Evolutionary conservation across 1,140 invertebrate genomes (phyloP).

Genomic region (Panagrolaimus sp.): DNA sequence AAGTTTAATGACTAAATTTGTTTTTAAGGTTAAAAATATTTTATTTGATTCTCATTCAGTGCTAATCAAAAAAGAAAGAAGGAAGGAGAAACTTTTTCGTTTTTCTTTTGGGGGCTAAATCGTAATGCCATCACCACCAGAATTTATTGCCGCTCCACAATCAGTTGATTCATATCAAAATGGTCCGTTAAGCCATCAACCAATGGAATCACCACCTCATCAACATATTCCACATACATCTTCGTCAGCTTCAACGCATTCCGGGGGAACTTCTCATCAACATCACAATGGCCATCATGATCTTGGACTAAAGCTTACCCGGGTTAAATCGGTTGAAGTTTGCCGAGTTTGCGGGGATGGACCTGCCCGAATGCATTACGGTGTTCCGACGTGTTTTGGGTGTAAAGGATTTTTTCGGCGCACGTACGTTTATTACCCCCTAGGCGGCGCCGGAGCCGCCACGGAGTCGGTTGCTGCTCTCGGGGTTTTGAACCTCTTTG

Average conservation of each 20-base stretch:
- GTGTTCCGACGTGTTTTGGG: conserved; percentile 49
- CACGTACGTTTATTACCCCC: conserved; percentile 36
- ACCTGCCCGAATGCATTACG: conserved; percentile 58
- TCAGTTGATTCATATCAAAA: too few relatives aligned
- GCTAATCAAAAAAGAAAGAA: too few relatives aligned
- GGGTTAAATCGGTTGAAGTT: conserved; percentile 47
- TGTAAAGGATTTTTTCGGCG: conserved; percentile 43
- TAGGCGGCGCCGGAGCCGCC: too few relatives aligned
- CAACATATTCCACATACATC: neutral
- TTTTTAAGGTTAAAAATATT: too few relatives aligned
- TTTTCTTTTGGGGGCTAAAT: neutral
- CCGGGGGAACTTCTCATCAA: neutral
- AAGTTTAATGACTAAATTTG: too few relatives aligned
- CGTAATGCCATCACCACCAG: neutral
- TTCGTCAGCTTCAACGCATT: neutral
- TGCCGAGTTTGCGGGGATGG: conserved; percentile 57
- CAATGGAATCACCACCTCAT: neutral
- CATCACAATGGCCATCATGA: neutral
- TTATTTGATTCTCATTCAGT: too few relatives aligned
- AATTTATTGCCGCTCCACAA: too few relatives aligned
- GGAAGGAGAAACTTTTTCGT: too few relatives aligned
- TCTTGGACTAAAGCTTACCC: neutral
- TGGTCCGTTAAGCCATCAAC: neutral
- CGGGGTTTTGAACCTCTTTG: too few relatives aligned
- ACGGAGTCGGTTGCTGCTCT: too few relatives aligned